These are phyloP conservation scores for Buathra laborator DNA, from an alignment of 2,888 invertebrate genomes.

Conservation along the genomic window DNA sequence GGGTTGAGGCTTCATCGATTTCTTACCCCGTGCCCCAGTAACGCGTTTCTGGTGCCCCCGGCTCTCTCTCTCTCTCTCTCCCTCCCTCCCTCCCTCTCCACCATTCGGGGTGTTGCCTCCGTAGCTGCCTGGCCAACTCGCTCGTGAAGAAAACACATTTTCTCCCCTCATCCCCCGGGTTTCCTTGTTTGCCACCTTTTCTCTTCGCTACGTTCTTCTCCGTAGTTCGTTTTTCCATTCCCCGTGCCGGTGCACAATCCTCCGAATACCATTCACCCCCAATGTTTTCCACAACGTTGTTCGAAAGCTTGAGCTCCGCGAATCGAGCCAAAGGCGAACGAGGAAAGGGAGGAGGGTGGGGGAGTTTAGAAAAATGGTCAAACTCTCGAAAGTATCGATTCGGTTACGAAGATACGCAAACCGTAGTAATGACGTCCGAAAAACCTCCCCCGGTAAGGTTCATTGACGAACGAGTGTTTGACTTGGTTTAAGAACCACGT, in stretches of 20 bases:
- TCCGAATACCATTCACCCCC: conserved; percentile 1
- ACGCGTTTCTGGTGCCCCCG: conserved; percentile 75
- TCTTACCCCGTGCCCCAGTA: conserved; percentile 84
- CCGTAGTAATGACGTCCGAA: conserved; percentile 3
- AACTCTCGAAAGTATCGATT: conserved; percentile 62
- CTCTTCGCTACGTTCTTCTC: conserved; percentile 5
- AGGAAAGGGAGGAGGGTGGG: neutral
- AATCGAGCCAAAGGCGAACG: neutral
- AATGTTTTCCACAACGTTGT: conserved; percentile 5
- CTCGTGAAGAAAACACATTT: conserved; percentile 70
- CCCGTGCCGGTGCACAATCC: conserved; percentile 23
- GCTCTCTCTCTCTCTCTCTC: conserved; percentile 19
- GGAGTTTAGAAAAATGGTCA: conserved; percentile 59
- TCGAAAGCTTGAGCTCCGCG: neutral
- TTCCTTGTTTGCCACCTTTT: conserved; percentile 68
- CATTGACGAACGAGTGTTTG: conserved; percentile 50
- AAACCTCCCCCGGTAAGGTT: neutral
- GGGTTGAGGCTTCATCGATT: conserved; percentile 83
- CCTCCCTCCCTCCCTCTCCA: neutral
- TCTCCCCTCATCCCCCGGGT: conserved; percentile 20
- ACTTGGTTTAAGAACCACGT: conserved; percentile 35
- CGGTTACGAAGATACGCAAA: conserved; percentile 3
- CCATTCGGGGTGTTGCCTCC: conserved; percentile 73
- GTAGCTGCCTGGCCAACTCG: conserved; percentile 41
- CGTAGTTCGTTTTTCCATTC: conserved; percentile 5